Evolutionary conservation across 2,888 invertebrate genomes (phyloP), one percentile per base, ranked within the genome.

Genomic region (Scrobipalpa atriplicella): DNA sequence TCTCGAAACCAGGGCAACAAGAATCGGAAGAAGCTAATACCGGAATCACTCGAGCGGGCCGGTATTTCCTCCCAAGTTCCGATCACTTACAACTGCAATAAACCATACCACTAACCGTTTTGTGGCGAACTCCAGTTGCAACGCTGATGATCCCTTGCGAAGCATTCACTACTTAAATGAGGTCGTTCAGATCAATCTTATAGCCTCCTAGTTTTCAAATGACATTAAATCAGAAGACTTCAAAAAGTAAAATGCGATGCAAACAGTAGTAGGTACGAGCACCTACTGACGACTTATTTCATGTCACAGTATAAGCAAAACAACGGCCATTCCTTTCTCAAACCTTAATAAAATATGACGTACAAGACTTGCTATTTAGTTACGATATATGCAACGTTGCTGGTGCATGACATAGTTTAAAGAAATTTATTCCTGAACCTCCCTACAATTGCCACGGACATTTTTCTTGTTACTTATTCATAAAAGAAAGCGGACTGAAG

Each of bases 401-500:
- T 18, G 6, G 16, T 54, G 19, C 52, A 56, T 41, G 54, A 56
- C 39, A 21, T 41, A 41, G 56, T 64, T 38, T 54, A 65, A 43
- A 63, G 65, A 65, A 47, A 65, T 77, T 74, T 75, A 74, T 70
- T 70, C 72, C 72, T 73, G 78, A 81, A 80, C 77, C 78, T 78
- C 76, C 76, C 74, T 77, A 76, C 85, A 83, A 90, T 86, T 83
- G 85, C 82, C 75, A 78, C 82, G 78, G 84, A 83, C 87, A 84
- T 86, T 87, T 86, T 80, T 80, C 80, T 75, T 77, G 80, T 90
- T 83, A 89, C 79, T 90, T 90, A 90, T 90, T 90, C 88, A 90
- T 84, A 85, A 83, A 80, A 78, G 78, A 87, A 89, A 87, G 86
- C 82, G 85, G 81, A 80, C 85, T 82, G 80, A 75, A 85, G 85